phyloP scores from a whole-genome alignment of 2,113 vertebrate genomes.

The Myxocyprinus asiaticus region DNA sequence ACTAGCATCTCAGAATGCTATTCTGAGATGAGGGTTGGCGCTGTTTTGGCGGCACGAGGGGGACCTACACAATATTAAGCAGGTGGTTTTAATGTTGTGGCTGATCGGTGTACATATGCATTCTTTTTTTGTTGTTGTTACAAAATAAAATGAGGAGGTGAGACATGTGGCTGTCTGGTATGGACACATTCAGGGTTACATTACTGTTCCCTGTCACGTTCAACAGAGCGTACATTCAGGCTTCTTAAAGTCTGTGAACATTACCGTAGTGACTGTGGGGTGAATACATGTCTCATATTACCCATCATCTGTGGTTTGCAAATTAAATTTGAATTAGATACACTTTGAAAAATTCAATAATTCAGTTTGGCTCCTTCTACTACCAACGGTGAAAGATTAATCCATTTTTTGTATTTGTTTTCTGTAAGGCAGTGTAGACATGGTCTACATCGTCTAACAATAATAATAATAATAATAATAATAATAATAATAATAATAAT shows the following conservation, averaged over 20 bases:
- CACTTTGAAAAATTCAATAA: background rate
- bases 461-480: slow-evolving; percentile 39
- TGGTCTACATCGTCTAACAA: slow-evolving; percentile 40
- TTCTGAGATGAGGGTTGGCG: no score
- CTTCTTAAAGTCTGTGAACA: background rate
- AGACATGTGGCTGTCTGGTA: slow-evolving; percentile 23
- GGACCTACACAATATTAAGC: no score
- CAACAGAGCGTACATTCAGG: slow-evolving; percentile 29
- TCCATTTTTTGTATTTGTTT: slow-evolving; percentile 11
- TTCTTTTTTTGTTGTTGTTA: slow-evolving; percentile 20
- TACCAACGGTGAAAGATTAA: background rate
- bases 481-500: background rate
- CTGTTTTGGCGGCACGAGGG: no score
- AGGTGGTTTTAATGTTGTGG: no score
- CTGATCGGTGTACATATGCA: no score
- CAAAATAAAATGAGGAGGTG: slow-evolving; percentile 1
- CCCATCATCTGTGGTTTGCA: background rate
- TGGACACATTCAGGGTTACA: slow-evolving; percentile 53
- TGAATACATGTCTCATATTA: background rate
- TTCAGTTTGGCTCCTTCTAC: slow-evolving; percentile 4
- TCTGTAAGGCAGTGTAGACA: slow-evolving; percentile 52
- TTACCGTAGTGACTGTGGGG: background rate
- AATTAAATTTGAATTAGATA: no score
- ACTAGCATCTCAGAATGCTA: no score
- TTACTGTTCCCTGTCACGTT: background rate